These are phyloP conservation scores for Rhagoletis pomonella DNA, from an alignment of 1,140 invertebrate species.

Conservation along the genomic window DNA sequence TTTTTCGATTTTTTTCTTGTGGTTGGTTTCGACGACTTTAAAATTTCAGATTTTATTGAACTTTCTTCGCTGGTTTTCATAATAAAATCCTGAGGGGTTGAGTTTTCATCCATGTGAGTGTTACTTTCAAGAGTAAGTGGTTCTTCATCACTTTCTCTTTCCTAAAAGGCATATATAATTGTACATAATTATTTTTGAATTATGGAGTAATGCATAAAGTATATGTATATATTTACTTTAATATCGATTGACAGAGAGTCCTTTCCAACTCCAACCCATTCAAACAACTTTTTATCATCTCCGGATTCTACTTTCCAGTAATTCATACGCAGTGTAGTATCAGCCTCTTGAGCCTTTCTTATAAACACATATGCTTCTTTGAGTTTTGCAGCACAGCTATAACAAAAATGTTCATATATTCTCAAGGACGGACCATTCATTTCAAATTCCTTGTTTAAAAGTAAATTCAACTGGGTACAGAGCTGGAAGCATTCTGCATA, in stretches of 20 bases:
- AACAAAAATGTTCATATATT: slow-evolving; percentile 30
- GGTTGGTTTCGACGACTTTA: neutral
- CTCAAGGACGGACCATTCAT: neutral
- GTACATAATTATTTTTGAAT: too few relatives aligned
- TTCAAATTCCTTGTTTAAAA: neutral
- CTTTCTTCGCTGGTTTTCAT: neutral
- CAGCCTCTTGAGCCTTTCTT: neutral
- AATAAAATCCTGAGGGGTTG: neutral
- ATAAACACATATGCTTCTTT: slow-evolving; percentile 42
- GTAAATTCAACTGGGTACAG: slow-evolving; percentile 32
- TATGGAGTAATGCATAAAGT: neutral
- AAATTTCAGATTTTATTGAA: neutral
- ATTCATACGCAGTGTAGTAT: neutral
- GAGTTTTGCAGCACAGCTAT: slow-evolving; percentile 22
- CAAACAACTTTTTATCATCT: slow-evolving; percentile 1
- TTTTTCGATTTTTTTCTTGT: neutral
- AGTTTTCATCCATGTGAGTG: neutral
- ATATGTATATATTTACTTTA: slow-evolving; percentile 16
- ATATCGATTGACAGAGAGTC: neutral
- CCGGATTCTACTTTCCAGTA: neutral
- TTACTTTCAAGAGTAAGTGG: neutral
- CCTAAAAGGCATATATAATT: neutral
- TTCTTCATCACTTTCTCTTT: neutral
- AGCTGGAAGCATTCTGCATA: slow-evolving; percentile 33
- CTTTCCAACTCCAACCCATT: slow-evolving; percentile 46